Conservation (phyloP, 53 echinoderm and acorn worm species). For the Antedon mediterranea region DNA sequence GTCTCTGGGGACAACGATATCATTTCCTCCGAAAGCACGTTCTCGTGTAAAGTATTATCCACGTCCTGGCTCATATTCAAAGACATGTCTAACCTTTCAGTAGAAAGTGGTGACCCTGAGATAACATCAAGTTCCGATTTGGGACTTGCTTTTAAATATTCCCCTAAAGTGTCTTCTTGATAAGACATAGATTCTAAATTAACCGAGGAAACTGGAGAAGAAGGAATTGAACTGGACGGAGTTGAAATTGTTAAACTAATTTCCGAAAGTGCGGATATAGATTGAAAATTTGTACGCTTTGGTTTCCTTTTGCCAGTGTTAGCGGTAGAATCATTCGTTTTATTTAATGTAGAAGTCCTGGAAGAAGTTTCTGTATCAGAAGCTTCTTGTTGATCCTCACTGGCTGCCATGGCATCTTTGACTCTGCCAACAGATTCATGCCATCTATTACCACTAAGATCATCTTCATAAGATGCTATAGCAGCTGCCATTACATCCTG, state of each 20-base stretch:
- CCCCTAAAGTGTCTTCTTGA: background rate
- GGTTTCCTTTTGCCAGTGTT: background rate
- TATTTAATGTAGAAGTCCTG: background rate
- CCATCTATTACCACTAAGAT: background rate
- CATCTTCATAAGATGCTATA: background rate
- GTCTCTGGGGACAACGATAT: background rate
- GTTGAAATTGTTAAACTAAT: conserved; percentile 75
- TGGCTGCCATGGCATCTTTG: background rate
- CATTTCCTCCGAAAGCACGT: background rate
- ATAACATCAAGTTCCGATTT: background rate
- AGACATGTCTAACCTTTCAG: background rate
- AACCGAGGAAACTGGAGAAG: conserved; percentile 8
- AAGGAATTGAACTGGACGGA: conserved; percentile 38
- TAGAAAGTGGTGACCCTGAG: background rate
- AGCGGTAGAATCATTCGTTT: background rate
- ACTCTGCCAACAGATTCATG: background rate
- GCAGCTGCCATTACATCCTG: background rate
- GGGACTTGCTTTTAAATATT: background rate
- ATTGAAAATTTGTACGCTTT: background rate
- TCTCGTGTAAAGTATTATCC: background rate
- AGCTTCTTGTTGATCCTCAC: background rate
- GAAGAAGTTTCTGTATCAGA: background rate
- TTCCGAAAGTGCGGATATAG: conserved; percentile 35
- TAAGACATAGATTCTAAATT: conserved; percentile 13
- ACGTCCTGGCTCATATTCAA: background rate